These are phyloP conservation scores for Ophion ventricosus DNA, from an alignment of 2,888 invertebrate genomes.

Conservation along the genomic window DNA sequence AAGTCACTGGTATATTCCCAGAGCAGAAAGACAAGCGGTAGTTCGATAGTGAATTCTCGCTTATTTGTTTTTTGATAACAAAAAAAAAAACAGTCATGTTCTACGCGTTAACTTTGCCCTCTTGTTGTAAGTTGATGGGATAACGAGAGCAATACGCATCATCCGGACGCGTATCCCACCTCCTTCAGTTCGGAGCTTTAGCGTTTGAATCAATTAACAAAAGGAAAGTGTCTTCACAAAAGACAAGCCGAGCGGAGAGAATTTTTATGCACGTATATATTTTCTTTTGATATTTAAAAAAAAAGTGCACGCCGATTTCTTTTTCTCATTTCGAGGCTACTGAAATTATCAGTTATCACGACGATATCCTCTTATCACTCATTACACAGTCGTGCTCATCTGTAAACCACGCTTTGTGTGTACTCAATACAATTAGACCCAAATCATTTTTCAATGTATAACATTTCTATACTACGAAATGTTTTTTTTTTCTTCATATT, in stretches of 20 bases:
- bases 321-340: conserved; percentile 25
- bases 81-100: conserved; percentile 39
- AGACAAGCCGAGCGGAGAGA: conserved; percentile 14
- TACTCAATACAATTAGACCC: conserved; percentile 9
- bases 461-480: background rate
- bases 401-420: conserved; percentile 7
- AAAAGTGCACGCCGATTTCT: background rate
- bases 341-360: conserved; percentile 53
- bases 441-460: conserved; percentile 20
- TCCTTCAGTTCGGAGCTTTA: conserved; percentile 30
- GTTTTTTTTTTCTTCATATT: background rate
- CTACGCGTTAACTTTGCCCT: conserved; percentile 59
- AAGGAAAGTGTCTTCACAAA: conserved; percentile 33
- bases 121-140: conserved; percentile 53
- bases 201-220: conserved; percentile 56
- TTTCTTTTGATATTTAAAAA: background rate
- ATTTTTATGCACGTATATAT: conserved; percentile 5
- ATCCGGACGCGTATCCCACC: conserved; percentile 38
- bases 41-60: conserved; percentile 70
- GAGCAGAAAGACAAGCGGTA: conserved; percentile 25
- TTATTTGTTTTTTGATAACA: conserved; percentile 72
- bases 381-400: conserved; percentile 19
- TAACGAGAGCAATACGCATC: conserved; percentile 52
- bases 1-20: conserved; percentile 13
- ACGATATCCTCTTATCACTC: conserved; percentile 46